phyloP scores from a whole-genome alignment of 2,797 vertebrate species.

The Craterocephalus amniculus region DNA sequence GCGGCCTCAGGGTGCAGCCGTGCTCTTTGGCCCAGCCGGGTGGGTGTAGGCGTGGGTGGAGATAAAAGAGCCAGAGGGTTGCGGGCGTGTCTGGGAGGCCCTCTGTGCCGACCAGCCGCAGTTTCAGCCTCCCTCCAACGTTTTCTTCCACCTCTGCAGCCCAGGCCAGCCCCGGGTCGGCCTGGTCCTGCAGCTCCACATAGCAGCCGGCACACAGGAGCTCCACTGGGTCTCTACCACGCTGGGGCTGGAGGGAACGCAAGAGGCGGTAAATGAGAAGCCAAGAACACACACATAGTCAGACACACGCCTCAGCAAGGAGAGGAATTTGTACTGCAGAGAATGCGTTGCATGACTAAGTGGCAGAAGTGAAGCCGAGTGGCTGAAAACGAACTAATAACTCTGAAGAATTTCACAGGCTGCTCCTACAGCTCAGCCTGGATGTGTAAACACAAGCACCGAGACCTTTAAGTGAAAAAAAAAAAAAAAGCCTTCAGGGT shows the following conservation, averaged over 20 bases:
- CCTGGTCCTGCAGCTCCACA: slow-evolving; percentile 89
- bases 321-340: slow-evolving; percentile 57
- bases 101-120: slow-evolving; percentile 89
- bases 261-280: slow-evolving; percentile 23
- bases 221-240: slow-evolving; percentile 92
- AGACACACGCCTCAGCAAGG: slow-evolving; percentile 41
- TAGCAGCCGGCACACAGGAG: slow-evolving; percentile 89
- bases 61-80: slow-evolving; percentile 93
- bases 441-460: slow-evolving; percentile 43
- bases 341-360: slow-evolving; percentile 56
- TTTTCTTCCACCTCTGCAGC: slow-evolving; percentile 92
- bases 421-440: slow-evolving; percentile 26
- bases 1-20: slow-evolving; percentile 87
- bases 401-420: slow-evolving; percentile 59
- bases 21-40: slow-evolving; percentile 93
- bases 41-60: slow-evolving; percentile 93
- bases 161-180: slow-evolving; percentile 87
- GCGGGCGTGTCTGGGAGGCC: slow-evolving; percentile 83
- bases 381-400: slow-evolving; percentile 49
- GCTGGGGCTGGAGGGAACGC: slow-evolving; percentile 84
- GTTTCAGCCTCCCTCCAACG: slow-evolving; percentile 90
- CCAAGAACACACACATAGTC: slow-evolving; percentile 10
- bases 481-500: not conserved
- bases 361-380: slow-evolving; percentile 46
- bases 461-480: no score